These are phyloP conservation scores for Drosophila malerkotliana DNA, from an alignment of 1,140 invertebrate species.

Conservation along the genomic window DNA sequence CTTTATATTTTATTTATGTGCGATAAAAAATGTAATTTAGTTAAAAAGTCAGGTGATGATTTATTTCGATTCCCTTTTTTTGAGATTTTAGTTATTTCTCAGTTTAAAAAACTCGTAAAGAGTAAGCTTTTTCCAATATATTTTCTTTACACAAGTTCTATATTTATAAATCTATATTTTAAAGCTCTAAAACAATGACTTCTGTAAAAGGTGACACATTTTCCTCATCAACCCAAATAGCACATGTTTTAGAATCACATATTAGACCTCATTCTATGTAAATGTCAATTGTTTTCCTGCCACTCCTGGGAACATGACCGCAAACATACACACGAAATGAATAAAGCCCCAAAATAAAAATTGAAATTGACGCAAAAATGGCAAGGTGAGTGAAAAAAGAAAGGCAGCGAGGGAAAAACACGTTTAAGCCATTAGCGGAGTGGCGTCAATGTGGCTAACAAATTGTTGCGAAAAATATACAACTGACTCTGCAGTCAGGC, in stretches of 20 bases:
- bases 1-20: constrained; percentile 59
- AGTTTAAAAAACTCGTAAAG: no score
- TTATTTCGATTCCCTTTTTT: constrained; percentile 16
- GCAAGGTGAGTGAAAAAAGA: constrained; percentile 14
- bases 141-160: not conserved
- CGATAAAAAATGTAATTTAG: constrained; percentile 64
- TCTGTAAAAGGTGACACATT: not conserved
- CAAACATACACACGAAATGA: constrained; percentile 21
- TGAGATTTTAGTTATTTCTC: not conserved
- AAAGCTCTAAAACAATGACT: not conserved
- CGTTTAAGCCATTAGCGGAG: constrained; percentile 77
- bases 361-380: constrained; percentile 52
- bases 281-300: constrained; percentile 25
- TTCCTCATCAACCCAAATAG: not conserved
- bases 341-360: constrained; percentile 19
- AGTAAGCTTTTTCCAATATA: no score
- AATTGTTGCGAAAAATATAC: constrained; percentile 47
- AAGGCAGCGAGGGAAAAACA: constrained; percentile 56
- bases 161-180: not conserved
- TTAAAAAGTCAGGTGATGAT: constrained; percentile 65
- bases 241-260: constrained; percentile 5
- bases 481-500: constrained; percentile 2
- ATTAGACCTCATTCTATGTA: not conserved
- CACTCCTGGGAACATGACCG: constrained; percentile 43
- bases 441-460: constrained; percentile 61